Evolutionary conservation across 2,888 invertebrate species (phyloP).

Genomic region (Cataglyphis altisquamis): DNA sequence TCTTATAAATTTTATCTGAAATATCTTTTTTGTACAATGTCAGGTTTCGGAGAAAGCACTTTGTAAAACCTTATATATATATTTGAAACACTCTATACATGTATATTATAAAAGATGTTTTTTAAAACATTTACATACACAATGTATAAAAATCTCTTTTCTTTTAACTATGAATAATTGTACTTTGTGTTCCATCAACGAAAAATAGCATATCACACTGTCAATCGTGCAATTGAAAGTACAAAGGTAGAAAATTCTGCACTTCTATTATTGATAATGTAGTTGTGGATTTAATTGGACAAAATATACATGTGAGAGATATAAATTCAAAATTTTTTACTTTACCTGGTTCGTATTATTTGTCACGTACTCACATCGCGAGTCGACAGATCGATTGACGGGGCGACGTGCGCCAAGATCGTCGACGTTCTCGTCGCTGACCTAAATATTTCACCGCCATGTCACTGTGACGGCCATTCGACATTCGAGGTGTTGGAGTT

Average conservation of each 20-base stretch:
- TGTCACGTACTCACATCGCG: conserved; percentile 21
- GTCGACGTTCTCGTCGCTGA: conserved; percentile 52
- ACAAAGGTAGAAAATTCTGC: not conserved
- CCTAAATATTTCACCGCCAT: conserved; percentile 59
- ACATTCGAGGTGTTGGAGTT: conserved; percentile 48
- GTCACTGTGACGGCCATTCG: conserved; percentile 51
- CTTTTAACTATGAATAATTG: not conserved
- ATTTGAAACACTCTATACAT: too few species aligned
- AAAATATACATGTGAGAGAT: conserved; percentile 6
- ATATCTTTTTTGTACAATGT: too few species aligned
- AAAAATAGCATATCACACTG: too few species aligned
- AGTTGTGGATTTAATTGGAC: not conserved
- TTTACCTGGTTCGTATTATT: conserved; percentile 20
- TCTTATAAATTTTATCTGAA: too few species aligned
- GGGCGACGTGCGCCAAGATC: conserved; percentile 52
- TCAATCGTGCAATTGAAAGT: too few species aligned
- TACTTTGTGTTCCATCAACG: too few species aligned
- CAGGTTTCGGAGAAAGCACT: too few species aligned
- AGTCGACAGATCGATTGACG: conserved; percentile 48
- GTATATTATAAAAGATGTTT: too few species aligned
- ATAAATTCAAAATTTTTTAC: conserved; percentile 33
- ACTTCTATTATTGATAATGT: conserved; percentile 6
- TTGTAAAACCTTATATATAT: too few species aligned
- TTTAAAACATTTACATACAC: too few species aligned
- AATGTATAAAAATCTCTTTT: not conserved